Percentiles rank a stretch among this genome's conserved stretches.
Conservation (phyloP, 2,113 vertebrate species). For the Bostrychus sinensis region DNA sequence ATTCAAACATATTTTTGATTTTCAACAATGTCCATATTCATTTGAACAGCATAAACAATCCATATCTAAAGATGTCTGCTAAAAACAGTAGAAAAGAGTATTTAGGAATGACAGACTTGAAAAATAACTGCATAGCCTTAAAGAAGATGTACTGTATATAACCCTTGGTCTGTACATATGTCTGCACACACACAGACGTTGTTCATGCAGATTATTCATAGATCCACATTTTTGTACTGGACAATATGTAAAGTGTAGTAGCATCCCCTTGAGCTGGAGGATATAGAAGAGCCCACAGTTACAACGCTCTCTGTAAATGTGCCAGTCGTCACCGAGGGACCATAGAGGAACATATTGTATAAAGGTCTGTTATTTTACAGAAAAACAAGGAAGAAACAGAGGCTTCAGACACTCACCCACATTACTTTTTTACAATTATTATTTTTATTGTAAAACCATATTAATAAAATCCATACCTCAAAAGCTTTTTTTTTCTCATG, state of each 20-base stretch:
- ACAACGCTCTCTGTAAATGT: conserved; percentile 5
- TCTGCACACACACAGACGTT: conserved; percentile 29
- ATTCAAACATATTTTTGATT: conserved; percentile 62
- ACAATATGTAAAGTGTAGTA: too few relatives aligned
- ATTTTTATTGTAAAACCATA: too few relatives aligned
- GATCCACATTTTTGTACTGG: neutral
- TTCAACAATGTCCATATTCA: conserved; percentile 49
- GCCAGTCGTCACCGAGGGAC: neutral
- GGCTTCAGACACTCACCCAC: too few relatives aligned
- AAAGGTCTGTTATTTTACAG: neutral
- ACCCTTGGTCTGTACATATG: conserved; percentile 27
- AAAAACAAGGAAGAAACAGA: neutral
- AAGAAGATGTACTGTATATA: conserved; percentile 39
- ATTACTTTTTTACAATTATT: too few relatives aligned
- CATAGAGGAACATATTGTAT: too few relatives aligned
- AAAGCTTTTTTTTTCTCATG: too few relatives aligned
- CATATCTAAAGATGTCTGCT: conserved; percentile 49
- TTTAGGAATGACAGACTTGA: conserved; percentile 50
- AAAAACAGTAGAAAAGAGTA: conserved; percentile 69
- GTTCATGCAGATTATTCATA: conserved; percentile 24
- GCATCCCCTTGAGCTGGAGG: conserved; percentile 5
- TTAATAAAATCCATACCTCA: too few relatives aligned
- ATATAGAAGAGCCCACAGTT: conserved; percentile 27
- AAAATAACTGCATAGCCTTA: conserved; percentile 72
- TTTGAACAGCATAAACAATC: conserved; percentile 49